These are phyloP conservation scores for Cheilosia urbana DNA, from an alignment of 2,888 invertebrate species.

Conservation along the genomic window DNA sequence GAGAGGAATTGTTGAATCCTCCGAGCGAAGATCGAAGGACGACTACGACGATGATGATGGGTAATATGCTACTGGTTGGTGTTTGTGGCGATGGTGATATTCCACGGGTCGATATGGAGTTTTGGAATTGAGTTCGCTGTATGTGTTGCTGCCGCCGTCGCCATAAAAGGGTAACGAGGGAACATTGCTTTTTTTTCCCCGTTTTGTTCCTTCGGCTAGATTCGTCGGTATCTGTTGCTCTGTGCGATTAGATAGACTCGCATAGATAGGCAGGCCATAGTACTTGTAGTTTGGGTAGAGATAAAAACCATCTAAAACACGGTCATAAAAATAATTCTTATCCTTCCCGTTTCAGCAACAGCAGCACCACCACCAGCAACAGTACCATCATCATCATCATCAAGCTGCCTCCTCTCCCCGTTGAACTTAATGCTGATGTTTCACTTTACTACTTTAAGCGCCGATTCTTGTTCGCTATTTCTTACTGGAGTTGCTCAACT, in stretches of 20 bases:
- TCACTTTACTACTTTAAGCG: constrained; percentile 68
- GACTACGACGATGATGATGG: constrained; percentile 51
- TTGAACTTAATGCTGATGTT: constrained; percentile 63
- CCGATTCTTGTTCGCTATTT: constrained; percentile 41
- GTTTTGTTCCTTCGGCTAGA: constrained; percentile 12
- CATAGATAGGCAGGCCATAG: constrained; percentile 48
- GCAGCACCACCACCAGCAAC: constrained; percentile 16
- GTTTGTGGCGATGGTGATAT: constrained; percentile 28
- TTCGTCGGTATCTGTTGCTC: constrained; percentile 68
- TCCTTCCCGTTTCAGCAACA: constrained; percentile 38
- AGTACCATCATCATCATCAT: constrained; percentile 30
- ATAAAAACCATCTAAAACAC: constrained; percentile 72
- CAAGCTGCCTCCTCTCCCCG: background rate
- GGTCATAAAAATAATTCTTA: constrained; percentile 69
- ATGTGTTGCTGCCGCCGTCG: constrained; percentile 51
- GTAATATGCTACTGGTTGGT: constrained; percentile 37
- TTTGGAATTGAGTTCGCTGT: constrained; percentile 64
- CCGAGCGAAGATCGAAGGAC: constrained; percentile 65
- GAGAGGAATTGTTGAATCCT: constrained; percentile 68
- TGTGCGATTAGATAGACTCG: constrained; percentile 49
- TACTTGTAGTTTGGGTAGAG: constrained; percentile 68
- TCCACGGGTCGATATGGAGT: constrained; percentile 64
- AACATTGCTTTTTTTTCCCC: constrained; percentile 10
- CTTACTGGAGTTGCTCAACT: constrained; percentile 46
- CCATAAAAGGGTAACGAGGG: constrained; percentile 71